Base-by-base conservation (phyloP, 1,140 invertebrate genomes). In the Polypedilum pembai region DNA sequence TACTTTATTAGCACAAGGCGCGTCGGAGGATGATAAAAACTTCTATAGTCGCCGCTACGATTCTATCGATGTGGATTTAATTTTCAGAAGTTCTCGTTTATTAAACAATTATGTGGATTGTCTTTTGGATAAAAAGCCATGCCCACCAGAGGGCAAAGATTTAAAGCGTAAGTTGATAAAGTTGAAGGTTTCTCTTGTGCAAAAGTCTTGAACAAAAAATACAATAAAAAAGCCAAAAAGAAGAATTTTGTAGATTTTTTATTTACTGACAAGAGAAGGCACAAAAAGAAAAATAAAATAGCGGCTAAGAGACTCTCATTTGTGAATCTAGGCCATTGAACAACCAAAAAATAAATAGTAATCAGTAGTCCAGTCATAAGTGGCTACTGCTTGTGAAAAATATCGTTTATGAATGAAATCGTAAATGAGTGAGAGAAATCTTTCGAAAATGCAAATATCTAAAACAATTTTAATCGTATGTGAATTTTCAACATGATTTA, bases 91-190 rank as follows among this genome's bases (percentile, higher is more conserved):
- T 78, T 86, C 86, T 77, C 80, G 86, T 78, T 79, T 87, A 15
- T 82, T 87, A 65, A 84, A 82, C 41, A 84, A 86, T 78, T 87
- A 87, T 79, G 85, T 86, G 77, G 85, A 86, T 73, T 87, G 86
- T 79, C 79, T 87, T 18, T 82, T 87, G 72, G 83, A 80, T 75
- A 80, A 83, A 74, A 83, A 83, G 56, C 83, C 85, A 21, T 87
- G 86, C 75, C 83, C 85, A 17, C 85, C 86, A 15, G 85, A 87
- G 79, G 86, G 85, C 74, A 85, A 84, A 77, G 85, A 83, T 41
- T 78, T 87, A 45, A 86, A 84, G 84, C 81, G 86, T 87, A 78
- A 87, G 86, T 85, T 40, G 65, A 73, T 17, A 20, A 15, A 21
- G 45, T 15, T 56, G 45, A 17, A 12, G 45, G 10, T 17, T n/a